Evolutionary conservation across 2,888 invertebrate genomes (phyloP).

Genomic region (Machimus atricapillus): DNA sequence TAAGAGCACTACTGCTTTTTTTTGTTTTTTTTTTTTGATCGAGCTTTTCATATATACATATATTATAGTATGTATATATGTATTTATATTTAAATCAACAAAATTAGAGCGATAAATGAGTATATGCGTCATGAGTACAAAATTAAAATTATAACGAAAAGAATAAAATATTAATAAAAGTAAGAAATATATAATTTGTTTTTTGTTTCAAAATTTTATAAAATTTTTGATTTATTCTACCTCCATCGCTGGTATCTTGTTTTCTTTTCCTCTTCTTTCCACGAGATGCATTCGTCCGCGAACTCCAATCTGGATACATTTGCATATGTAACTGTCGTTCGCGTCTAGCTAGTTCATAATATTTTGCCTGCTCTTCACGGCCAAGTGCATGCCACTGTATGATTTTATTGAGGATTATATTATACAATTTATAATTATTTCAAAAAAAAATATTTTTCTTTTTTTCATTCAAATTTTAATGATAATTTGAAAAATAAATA

Average conservation of each 20-base stretch:
- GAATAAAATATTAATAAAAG: slow-evolving; percentile 30
- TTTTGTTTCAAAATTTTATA: slow-evolving; percentile 42
- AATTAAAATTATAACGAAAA: not conserved
- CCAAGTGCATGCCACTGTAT: slow-evolving; percentile 98
- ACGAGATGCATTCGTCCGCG: slow-evolving; percentile 99
- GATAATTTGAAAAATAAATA: not conserved
- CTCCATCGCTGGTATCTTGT: slow-evolving; percentile 96
- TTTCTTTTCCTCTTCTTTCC: slow-evolving; percentile 99
- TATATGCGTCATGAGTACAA: not conserved
- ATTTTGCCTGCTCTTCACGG: slow-evolving; percentile 98
- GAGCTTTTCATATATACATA: not conserved
- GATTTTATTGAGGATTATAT: slow-evolving; percentile 10
- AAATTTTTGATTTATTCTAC: slow-evolving; percentile 67
- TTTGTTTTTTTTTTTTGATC: not conserved
- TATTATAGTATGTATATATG: not conserved
- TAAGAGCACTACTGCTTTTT: not conserved
- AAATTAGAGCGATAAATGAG: not conserved
- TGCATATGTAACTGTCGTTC: slow-evolving; percentile 99
- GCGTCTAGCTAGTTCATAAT: slow-evolving; percentile 98
- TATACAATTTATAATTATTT: slow-evolving; percentile 34
- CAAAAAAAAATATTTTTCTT: not conserved
- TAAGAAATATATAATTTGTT: not conserved
- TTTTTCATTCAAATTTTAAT: slow-evolving; percentile 1
- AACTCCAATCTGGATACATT: slow-evolving; percentile 99
- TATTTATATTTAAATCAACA: not conserved